phyloP scores from a whole-genome alignment of 1,140 invertebrate species.

The Pseudachorutes palmiensis region DNA sequence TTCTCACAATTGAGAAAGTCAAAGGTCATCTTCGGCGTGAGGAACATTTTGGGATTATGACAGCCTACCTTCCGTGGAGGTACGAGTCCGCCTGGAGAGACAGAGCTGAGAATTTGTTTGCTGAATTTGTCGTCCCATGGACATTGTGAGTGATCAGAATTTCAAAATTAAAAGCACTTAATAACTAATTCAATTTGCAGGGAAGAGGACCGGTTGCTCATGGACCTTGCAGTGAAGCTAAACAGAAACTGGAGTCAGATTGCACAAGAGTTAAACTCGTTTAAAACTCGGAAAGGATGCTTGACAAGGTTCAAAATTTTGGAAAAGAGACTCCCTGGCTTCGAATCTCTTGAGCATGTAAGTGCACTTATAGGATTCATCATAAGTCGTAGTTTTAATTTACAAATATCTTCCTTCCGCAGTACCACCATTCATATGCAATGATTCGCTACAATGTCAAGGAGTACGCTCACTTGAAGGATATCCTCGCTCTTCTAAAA shows the following conservation, averaged over 20 bases:
- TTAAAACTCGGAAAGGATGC: conserved; percentile 36
- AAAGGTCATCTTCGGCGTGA: conserved; percentile 26
- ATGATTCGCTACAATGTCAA: conserved; percentile 36
- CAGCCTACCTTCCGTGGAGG: conserved; percentile 36
- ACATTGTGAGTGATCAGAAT: conserved; percentile 36
- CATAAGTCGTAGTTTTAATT: too few species aligned
- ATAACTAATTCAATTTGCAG: too few species aligned
- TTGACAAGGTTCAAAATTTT: conserved; percentile 35
- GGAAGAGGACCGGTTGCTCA: conserved; percentile 30
- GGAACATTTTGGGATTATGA: conserved; percentile 31
- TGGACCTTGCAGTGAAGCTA: conserved; percentile 20
- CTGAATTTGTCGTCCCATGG: conserved; percentile 37
- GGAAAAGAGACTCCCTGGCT: conserved; percentile 11
- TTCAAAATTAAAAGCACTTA: too few species aligned
- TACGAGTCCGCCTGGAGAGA: conserved; percentile 37
- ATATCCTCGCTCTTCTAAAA: conserved; percentile 24
- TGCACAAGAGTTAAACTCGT: conserved; percentile 29
- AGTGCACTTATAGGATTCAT: too few species aligned
- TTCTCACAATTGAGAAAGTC: conserved; percentile 34
- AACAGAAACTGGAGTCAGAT: conserved; percentile 32
- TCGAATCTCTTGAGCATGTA: conserved; percentile 27
- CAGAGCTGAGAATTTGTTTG: conserved; percentile 34
- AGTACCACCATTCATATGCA: conserved; percentile 36
- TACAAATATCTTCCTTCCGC: too few species aligned
- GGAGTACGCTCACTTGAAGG: conserved; percentile 34